Evolutionary conservation across 2,113 vertebrate species (phyloP).

Genomic region (Ranitomeya imitator): DNA sequence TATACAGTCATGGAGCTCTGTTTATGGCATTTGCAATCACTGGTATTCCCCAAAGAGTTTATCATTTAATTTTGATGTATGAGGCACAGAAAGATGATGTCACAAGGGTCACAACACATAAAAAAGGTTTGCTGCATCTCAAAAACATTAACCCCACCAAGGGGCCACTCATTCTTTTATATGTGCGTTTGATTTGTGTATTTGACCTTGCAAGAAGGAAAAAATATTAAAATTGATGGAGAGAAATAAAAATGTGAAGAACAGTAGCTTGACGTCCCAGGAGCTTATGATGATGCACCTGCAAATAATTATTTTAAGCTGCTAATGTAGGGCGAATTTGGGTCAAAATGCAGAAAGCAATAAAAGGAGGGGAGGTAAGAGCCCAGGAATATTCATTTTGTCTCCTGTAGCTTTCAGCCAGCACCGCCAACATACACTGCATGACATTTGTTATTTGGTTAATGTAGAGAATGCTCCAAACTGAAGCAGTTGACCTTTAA

Average conservation of each 20-base stretch:
- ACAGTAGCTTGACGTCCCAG: constrained; percentile 1
- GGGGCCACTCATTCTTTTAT: constrained; percentile 38
- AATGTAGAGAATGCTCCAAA: constrained; percentile 54
- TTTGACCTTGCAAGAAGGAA: constrained; percentile 30
- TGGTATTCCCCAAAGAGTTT: constrained; percentile 20
- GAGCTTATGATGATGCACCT: constrained; percentile 22
- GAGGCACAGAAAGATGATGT: constrained; percentile 28
- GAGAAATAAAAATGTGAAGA: constrained; percentile 11
- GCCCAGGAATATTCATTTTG: constrained; percentile 33
- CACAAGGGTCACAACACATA: constrained; percentile 29
- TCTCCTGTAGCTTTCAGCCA: constrained; percentile 40
- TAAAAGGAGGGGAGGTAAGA: constrained; percentile 9
- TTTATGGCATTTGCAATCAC: constrained; percentile 29
- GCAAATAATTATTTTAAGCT: constrained; percentile 21
- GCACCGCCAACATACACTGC: constrained; percentile 38
- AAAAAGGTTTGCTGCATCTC: constrained; percentile 36
- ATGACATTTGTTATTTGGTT: constrained; percentile 57
- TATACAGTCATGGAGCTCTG: neutral
- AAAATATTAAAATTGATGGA: constrained; percentile 22
- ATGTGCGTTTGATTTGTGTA: constrained; percentile 36
- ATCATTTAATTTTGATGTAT: constrained; percentile 51
- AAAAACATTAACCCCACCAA: constrained; percentile 48
- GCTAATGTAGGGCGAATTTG: constrained; percentile 16
- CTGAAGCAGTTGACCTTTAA: constrained; percentile 54
- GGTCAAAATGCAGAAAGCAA: neutral